Base-by-base conservation (phyloP, 2,113 vertebrate genomes). In the Coptodon rendalli region DNA sequence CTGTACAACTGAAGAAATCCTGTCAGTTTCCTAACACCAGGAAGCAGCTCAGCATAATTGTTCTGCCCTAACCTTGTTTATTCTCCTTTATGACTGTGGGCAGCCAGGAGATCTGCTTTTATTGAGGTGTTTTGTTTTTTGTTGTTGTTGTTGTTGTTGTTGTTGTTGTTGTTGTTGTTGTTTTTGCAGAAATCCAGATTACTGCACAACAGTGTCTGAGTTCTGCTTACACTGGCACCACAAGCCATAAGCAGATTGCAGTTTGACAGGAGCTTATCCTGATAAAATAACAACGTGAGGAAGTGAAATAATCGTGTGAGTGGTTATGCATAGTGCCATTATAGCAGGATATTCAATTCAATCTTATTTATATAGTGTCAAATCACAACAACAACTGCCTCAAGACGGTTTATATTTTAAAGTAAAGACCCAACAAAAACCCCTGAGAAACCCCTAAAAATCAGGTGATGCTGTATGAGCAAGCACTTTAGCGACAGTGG, bases 31-130 rank as follows among this genome's bases (percentile, higher is more conserved):
- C 90, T 92, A 92, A 94, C 93, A 90, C 84, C 93, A 94, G 94
- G 91, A 95, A 95, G 91, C 87, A 93, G 89, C 81, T 81, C 82
- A 8, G 76, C 82, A 57, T 90, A 92, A 95, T 94, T 92, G 93
- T 92, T 94, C 82, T 90, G 88, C 83, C 66, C 92, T 92, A 95
- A 95, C 89, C 89, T 93, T 91, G 85, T 94, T 94, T 93, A 94
- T 88, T 85, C 92, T 85, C 85, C 88, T 94, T 93, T 93, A 95
- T 92, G 90, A 89, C 91, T 2, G 43, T 66, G 81, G 91, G 86
- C 92, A 90, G 91, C 82, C 90, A 95, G 87, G 83, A 94, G 93
- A 92, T 91, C 87, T 93, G 90, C 81, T 93, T 95, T 95, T 94
- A 95, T 95, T 95, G 94, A 94, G 92, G 91, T 92, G 84, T 83